Base-by-base conservation (phyloP, 2,888 invertebrate genomes). In the Drosophila siamana region DNA sequence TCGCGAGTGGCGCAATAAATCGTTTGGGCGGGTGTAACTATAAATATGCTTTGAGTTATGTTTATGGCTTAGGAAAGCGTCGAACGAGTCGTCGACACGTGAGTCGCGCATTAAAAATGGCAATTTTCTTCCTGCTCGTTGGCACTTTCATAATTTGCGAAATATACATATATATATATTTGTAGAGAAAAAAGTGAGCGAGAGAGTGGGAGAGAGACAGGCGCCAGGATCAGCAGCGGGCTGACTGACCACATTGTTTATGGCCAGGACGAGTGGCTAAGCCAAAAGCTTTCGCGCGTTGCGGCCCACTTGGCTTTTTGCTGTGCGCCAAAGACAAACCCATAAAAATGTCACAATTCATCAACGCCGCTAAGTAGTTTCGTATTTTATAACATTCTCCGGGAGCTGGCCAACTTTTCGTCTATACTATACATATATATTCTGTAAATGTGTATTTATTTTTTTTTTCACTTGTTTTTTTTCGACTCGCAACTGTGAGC, bases 331-430 rank as follows among this genome's bases (percentile, higher is more conserved):
- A 61, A 88, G 87, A 84, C 86, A 86, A 84, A 74, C 88, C 89
- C 89, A 88, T 88, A 88, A 88, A 88, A 88, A 69, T 88, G 89
- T 89, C 87, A 84, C 89, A 89, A 89, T 89, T 81, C 82, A 83
- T 83, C 82, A 83, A 77, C 65, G 65, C 57, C 64, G 68, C 76
- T 86, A 81, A 81, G 81, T 86, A 81, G 81, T 86, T 86, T 86
- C 86, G 80, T 81, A 85, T 81, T 82, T 82, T 86, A 82, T 80
- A 80, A 59, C 70, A 61, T 38, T 46, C 28, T 15, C 26, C 55
- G 43, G 43, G 40, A 50, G 36, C 19, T 19, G 24, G 30, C 7
- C 30, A 61, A 62, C 43, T 62, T 56, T 57, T 61, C 40, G 38
- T 57, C 36, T 41, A 41, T 47, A 52, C 62, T 43, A 52, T 50